Evolutionary conservation across 1,140 invertebrate genomes (phyloP), one percentile per base, ranked within the genome.

Genomic region (Piezodorus guildinii): DNA sequence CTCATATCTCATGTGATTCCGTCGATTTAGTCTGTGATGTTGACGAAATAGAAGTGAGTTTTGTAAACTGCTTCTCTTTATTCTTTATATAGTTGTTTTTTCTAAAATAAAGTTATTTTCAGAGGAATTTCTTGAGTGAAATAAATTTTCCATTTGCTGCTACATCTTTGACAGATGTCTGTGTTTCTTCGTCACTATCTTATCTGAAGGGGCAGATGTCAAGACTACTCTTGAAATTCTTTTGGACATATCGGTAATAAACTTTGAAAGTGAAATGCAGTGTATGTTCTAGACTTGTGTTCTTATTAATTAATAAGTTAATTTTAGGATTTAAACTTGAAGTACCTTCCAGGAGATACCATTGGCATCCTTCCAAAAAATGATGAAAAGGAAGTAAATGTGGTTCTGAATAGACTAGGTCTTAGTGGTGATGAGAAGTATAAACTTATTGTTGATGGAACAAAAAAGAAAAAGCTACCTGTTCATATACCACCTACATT

Each of bases 311-410:
- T 19, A 17, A 9, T 46, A 14, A 2, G 9, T 30, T 30, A 30
- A 30, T 52, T 62, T 52, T 21, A 62, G 62, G 62, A 30, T 17
- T n/a, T 16, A 3, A 30, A 51, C 9, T 39, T 54, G n/a, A 51
- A 6, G 3, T 62, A 62, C 21, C 30, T 62, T 1, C 62, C 62
- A 30, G 62, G 62, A 8, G 62, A 62, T 44, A 51, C 62, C 0
- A 62, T 62, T 52, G 62, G 62, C 17, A 27, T 62, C n/a, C 19
- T 62, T 14, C 62, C 62, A 27, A 44, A 62, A 27, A 62, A 62
- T 52, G 9, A 25, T 23, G 49, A 62, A 34, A 44, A 34, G 8
- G 62, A 62, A 52, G 17, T 62, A 10, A 30, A 30, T n/a, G 19
- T 17, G 2, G 16, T 62, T 21, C 15, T 62, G 45, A 17, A 52